phyloP scores from a whole-genome alignment of 2,797 vertebrate genomes.

The Amazonetta brasiliensis region DNA sequence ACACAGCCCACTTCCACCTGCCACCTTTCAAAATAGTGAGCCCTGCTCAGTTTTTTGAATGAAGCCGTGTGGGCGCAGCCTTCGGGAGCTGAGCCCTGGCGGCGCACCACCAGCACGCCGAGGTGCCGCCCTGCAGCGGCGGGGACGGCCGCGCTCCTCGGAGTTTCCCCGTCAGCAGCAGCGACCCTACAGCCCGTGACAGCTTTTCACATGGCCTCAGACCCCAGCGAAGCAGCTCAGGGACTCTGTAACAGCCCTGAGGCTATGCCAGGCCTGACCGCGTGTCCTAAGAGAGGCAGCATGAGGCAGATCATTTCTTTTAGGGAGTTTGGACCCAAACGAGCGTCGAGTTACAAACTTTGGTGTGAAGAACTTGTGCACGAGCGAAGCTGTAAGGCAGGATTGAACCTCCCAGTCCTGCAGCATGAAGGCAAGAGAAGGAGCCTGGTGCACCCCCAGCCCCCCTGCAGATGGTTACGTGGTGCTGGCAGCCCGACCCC shows the following conservation, averaged over 20 bases:
- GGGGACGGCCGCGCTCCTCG: background rate
- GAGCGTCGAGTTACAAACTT: background rate
- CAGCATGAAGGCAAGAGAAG: background rate
- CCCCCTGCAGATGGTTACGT: background rate
- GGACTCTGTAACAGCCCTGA: background rate
- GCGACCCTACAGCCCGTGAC: background rate
- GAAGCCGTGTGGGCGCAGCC: conserved; percentile 54
- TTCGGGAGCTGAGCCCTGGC: conserved; percentile 28
- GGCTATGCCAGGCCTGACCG: background rate
- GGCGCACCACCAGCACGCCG: background rate
- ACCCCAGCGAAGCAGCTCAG: background rate
- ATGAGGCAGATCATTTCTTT: background rate
- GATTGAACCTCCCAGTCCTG: background rate
- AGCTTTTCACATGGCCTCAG: background rate
- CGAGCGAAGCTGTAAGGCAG: background rate
- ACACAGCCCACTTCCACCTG: conserved; percentile 75
- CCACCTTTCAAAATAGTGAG: conserved; percentile 70
- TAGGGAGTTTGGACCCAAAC: background rate
- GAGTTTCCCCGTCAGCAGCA: background rate
- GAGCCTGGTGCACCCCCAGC: background rate
- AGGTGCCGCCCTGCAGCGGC: background rate
- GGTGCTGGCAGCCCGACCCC: background rate
- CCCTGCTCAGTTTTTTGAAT: conserved; percentile 73
- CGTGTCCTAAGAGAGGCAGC: background rate
- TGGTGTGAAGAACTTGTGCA: fast-evolving